A percentile compares a stretch with the other conserved stretches of the same genome.
Conservation (phyloP, 2,797 vertebrate species). For the Coregonus suidteri region DNA sequence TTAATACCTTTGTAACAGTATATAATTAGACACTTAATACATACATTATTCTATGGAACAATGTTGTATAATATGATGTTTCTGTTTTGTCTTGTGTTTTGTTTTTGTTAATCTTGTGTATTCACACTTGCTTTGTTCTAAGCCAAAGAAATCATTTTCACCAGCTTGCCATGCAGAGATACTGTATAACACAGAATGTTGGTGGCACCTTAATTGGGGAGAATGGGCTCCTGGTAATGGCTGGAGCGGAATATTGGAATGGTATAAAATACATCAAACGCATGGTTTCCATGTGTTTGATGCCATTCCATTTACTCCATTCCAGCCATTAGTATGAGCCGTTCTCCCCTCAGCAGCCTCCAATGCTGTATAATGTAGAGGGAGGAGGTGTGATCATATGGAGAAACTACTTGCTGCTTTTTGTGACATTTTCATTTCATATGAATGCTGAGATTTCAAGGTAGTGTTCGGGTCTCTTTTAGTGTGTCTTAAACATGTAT, state of each 20-base stretch:
- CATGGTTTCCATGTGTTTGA: no score
- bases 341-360: no score
- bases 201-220: no score
- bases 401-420: background rate
- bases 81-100: slow-evolving; percentile 31
- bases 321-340: no score
- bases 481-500: background rate
- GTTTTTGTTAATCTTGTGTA: slow-evolving; percentile 29
- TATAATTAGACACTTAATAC: slow-evolving; percentile 17
- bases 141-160: slow-evolving; percentile 48
- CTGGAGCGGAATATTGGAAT: no score
- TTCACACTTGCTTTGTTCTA: slow-evolving; percentile 36
- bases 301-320: no score
- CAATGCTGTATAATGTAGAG: no score
- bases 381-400: background rate
- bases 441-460: slow-evolving; percentile 18
- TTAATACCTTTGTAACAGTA: slow-evolving; percentile 52
- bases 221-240: no score
- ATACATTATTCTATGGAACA: slow-evolving; percentile 48
- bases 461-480: background rate
- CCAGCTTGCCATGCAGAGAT: slow-evolving; percentile 30
- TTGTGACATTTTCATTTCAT: background rate
- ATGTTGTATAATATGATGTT: slow-evolving; percentile 42
- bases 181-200: background rate
- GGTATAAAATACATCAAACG: no score